Base-by-base conservation (phyloP, 2,888 invertebrate genomes). In the Ophion obscuratus region DNA sequence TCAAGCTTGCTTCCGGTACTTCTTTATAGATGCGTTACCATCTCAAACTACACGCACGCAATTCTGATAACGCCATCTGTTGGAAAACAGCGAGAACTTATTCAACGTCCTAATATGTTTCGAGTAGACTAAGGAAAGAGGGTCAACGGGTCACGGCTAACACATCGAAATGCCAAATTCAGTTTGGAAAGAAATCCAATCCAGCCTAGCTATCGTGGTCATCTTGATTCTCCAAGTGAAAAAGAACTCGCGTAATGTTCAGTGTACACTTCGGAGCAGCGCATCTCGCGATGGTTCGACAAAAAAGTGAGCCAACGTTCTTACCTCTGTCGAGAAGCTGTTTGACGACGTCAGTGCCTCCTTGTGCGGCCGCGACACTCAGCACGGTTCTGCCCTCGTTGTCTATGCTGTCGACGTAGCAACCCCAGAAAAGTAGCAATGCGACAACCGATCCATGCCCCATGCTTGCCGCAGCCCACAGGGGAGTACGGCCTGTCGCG, bases 331-430 rank as follows among this genome's bases (percentile, higher is more conserved):
- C 98, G 20, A 99, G 95, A 64, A 99, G 95, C 92, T 98, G 97
- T 27, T 97, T 96, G 0, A 99, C 99, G 11, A 99, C 98, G 90
- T 98, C 97, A 59, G 97, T 97, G 91, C 97, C 97, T 94, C 97
- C 98, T 94, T 98, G 97, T 0, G 97, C 97, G 0, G 97, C 97
- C 1, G 97, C 97, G 2, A 97, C 97, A 85, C 97, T 97, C 4
- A 98, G 95, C 83, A 98, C 99, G 0, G 99, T 99, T 59, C 99
- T 95, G 0, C 99, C 99, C 94, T 99, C 99, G 4, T 97, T 96
- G 94, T 99, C 99, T 95, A 99, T 99, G 90, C 97, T 97, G 94
- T 99, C 99, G 77, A 99, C 98, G 91, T 98, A 98, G 87, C 98
- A 98, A 62, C 99, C 99, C 99, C 99, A 99, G 95, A 98, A 98